These are phyloP conservation scores for Microcebus tavaratra DNA, from an alignment of 2,113 vertebrate genomes.

Conservation along the genomic window DNA sequence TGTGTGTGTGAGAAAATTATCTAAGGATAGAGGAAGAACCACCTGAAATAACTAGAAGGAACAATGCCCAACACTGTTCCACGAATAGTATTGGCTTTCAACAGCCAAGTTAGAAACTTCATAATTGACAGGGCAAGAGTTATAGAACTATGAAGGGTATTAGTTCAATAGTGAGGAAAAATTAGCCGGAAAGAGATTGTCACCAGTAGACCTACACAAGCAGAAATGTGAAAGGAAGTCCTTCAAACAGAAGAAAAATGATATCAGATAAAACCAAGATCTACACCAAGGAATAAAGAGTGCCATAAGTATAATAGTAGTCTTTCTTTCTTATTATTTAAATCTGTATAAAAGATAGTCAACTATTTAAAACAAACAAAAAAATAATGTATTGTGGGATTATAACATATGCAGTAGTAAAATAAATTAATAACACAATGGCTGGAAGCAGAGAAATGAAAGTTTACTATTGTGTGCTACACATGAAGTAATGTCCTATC, in stretches of 20 bases:
- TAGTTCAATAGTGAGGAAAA: neutral
- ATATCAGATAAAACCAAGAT: neutral
- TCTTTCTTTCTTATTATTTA: neutral
- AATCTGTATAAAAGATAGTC: neutral
- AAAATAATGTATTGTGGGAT: neutral
- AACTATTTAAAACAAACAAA: neutral
- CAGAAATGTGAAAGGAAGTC: neutral
- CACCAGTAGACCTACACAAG: neutral
- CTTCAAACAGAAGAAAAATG: neutral
- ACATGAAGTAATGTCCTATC: neutral
- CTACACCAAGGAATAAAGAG: neutral
- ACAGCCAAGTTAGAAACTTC: neutral
- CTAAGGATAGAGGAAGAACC: neutral
- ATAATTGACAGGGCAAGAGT: neutral
- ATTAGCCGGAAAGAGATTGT: neutral
- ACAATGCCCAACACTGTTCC: neutral
- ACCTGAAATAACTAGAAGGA: neutral
- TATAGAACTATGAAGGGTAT: neutral
- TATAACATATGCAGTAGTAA: neutral
- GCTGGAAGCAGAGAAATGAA: neutral
- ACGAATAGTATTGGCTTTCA: neutral
- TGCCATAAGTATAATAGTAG: neutral
- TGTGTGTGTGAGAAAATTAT: neutral
- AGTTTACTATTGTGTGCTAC: neutral
- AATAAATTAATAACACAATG: neutral